A percentile compares a stretch with the other conserved stretches of the same genome.
Evolutionary conservation across 2,888 invertebrate genomes (phyloP).

Genomic region (Drosophila rellima): DNA sequence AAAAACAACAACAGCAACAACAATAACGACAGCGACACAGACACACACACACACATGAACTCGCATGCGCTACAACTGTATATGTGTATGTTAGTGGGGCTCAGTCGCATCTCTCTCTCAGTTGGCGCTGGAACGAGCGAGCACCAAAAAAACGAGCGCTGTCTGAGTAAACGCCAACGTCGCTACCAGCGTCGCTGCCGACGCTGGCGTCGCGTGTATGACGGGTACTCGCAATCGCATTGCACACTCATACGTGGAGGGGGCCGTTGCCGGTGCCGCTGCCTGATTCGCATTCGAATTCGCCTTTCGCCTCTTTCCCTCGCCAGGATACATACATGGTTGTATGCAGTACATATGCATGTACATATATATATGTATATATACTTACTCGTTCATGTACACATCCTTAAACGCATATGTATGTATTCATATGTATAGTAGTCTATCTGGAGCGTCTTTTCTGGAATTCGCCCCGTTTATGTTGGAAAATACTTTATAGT

Average conservation of each 20-base stretch:
- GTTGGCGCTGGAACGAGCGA: conserved; percentile 58
- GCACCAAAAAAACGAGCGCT: conserved; percentile 54
- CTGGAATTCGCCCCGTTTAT: conserved; percentile 24
- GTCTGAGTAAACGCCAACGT: conserved; percentile 51
- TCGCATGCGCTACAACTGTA: conserved; percentile 51
- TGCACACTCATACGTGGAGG: conserved; percentile 74
- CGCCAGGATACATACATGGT: conserved; percentile 40
- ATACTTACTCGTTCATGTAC: conserved; percentile 19
- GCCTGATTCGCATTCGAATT: conserved; percentile 69
- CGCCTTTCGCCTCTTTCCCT: conserved; percentile 15
- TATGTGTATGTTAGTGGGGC: conserved; percentile 51
- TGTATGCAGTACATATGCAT: conserved; percentile 31
- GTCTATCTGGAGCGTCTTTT: conserved; percentile 19
- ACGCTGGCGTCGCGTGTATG: conserved; percentile 66
- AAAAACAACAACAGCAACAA: conserved; percentile 50
- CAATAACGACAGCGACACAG: conserved; percentile 25
- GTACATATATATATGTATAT: conserved; percentile 20
- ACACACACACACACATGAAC: conserved; percentile 42
- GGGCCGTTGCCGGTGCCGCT: conserved; percentile 32
- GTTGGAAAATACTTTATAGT: conserved; percentile 41
- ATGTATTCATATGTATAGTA: conserved; percentile 12
- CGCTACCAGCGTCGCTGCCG: conserved; percentile 38
- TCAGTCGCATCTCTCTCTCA: conserved; percentile 61
- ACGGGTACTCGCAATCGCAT: conserved; percentile 71
- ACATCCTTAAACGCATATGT: conserved; percentile 18